Evolutionary conservation across 1,140 invertebrate genomes (phyloP).

Genomic region (Nixonia krombeini): DNA sequence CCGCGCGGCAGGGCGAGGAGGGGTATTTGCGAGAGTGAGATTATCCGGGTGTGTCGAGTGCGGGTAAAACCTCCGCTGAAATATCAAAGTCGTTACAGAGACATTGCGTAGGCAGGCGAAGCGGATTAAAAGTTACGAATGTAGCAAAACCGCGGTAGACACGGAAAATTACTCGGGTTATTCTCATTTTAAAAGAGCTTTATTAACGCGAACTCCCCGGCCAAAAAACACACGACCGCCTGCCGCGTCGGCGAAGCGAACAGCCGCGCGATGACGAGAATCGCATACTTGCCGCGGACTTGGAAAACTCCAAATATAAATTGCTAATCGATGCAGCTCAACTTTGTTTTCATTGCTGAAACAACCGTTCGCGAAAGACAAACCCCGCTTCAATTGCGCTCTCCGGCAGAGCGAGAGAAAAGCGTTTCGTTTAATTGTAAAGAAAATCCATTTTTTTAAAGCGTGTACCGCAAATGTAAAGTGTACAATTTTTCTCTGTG

Average conservation of each 20-base stretch:
- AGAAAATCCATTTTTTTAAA: no score
- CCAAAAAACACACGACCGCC: constrained; percentile 11
- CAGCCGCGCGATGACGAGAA: constrained; percentile 12
- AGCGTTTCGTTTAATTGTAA: no score
- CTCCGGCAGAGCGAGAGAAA: no score
- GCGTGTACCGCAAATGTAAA: no score
- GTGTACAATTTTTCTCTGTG: no score
- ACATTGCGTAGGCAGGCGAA: constrained; percentile 8
- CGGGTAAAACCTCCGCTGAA: constrained; percentile 10
- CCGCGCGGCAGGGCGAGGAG: background rate
- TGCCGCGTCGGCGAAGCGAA: constrained; percentile 1
- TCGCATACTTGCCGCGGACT: constrained; percentile 11
- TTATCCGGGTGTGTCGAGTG: constrained; percentile 12
- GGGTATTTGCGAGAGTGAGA: constrained; percentile 5
- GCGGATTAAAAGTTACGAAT: constrained; percentile 36
- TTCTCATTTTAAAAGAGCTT: constrained; percentile 37
- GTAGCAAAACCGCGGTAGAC: constrained; percentile 24
- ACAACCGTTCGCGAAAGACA: background rate
- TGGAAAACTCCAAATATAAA: constrained; percentile 5
- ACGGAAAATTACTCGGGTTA: constrained; percentile 26
- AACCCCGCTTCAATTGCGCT: no score
- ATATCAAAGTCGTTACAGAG: constrained; percentile 19
- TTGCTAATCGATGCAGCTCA: constrained; percentile 6
- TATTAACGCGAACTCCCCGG: constrained; percentile 30
- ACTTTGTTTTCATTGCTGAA: no score